Evolutionary conservation across 2,113 vertebrate genomes (phyloP).

Genomic region (Leptodactylus fuscus): DNA sequence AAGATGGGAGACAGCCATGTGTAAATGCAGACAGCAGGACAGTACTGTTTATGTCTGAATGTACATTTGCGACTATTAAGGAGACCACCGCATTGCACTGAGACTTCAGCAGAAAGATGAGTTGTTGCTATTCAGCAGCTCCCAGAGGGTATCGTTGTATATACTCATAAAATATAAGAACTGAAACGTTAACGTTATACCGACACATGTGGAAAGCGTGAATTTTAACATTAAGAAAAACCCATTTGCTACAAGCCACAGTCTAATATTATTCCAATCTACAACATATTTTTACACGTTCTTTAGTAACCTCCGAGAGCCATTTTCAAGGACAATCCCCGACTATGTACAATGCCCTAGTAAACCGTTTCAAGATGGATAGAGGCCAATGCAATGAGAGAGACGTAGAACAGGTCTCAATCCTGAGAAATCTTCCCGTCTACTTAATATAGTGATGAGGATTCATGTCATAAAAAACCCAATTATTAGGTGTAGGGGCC

Average conservation of each 20-base stretch:
- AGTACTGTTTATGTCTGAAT: too few species aligned
- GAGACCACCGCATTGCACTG: not conserved
- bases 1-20: too few species aligned
- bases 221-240: not conserved
- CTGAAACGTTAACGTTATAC: too few species aligned
- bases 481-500: not conserved
- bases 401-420: not conserved
- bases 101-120: not conserved
- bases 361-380: not conserved
- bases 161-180: too few species aligned
- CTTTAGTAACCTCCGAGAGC: not conserved
- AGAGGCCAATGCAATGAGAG: not conserved
- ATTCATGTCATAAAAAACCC: not conserved
- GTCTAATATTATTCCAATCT: not conserved
- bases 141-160: too few species aligned
- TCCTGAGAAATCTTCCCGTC: not conserved
- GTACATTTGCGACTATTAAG: too few species aligned
- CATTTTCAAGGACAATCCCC: not conserved
- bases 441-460: not conserved
- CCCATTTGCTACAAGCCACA: not conserved
- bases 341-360: not conserved
- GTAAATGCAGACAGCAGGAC: too few species aligned
- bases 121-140: too few species aligned
- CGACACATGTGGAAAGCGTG: too few species aligned
- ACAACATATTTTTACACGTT: not conserved